A percentile compares a stretch with the other conserved stretches of the same genome.
Evolutionary conservation across 2,113 vertebrate genomes (phyloP).

Genomic region (Embiotoca jacksoni): DNA sequence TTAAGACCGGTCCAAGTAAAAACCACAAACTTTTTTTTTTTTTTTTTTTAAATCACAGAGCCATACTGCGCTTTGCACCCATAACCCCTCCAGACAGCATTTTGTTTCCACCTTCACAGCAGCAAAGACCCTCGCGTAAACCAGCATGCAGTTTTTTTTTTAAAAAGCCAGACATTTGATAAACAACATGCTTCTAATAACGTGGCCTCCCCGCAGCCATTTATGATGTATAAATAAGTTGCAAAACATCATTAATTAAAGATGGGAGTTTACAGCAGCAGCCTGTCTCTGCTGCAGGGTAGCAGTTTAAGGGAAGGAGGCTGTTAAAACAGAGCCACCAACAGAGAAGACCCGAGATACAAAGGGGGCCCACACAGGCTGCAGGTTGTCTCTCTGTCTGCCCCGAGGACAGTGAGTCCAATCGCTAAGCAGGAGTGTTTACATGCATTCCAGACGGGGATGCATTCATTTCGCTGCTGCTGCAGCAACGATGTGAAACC

Average conservation of each 20-base stretch:
- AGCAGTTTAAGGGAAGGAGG: slow-evolving; percentile 64
- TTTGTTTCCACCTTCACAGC: slow-evolving; percentile 35
- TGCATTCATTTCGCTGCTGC: slow-evolving; percentile 41
- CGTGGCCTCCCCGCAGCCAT: slow-evolving; percentile 34
- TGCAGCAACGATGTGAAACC: slow-evolving; percentile 32
- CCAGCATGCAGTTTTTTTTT: slow-evolving; percentile 35
- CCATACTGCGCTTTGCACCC: slow-evolving; percentile 29
- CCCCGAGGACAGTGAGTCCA: slow-evolving; percentile 58
- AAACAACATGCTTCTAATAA: slow-evolving; percentile 61
- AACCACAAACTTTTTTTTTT: slow-evolving; percentile 64
- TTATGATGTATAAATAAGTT: slow-evolving; percentile 64
- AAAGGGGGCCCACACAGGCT: slow-evolving; percentile 76
- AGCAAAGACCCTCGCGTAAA: slow-evolving; percentile 48
- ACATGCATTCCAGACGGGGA: slow-evolving; percentile 65
- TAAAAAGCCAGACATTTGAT: slow-evolving; percentile 60
- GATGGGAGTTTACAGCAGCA: slow-evolving; percentile 46
- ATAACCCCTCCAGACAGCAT: slow-evolving; percentile 25
- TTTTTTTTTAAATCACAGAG: slow-evolving; percentile 17
- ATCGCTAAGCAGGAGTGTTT: slow-evolving; percentile 52
- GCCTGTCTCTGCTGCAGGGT: slow-evolving; percentile 56
- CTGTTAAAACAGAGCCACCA: slow-evolving; percentile 73
- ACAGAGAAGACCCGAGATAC: slow-evolving; percentile 59
- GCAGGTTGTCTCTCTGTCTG: slow-evolving; percentile 55
- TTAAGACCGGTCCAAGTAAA: slow-evolving; percentile 45
- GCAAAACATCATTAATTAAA: slow-evolving; percentile 75